Evolutionary conservation across 2,113 vertebrate genomes (phyloP).

Genomic region (Felis chaus): DNA sequence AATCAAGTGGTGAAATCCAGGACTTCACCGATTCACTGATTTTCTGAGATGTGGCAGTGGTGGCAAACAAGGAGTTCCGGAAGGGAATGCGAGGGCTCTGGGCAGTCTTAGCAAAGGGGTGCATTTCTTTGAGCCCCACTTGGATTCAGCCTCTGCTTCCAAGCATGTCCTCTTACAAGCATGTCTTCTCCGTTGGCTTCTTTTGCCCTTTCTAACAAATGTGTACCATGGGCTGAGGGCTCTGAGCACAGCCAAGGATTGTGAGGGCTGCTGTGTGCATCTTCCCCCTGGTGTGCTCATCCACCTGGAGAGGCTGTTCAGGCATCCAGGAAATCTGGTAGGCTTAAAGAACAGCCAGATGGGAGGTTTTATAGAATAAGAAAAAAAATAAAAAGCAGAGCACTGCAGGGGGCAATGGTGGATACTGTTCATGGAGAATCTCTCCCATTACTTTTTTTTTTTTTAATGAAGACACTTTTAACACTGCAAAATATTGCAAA

Average conservation of each 20-base stretch:
- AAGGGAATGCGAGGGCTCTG: neutral
- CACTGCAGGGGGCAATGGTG: neutral
- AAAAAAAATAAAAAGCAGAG: neutral
- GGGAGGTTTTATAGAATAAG: neutral
- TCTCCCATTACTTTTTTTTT: neutral
- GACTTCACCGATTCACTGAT: neutral
- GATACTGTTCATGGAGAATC: too few relatives aligned
- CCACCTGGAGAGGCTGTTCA: neutral
- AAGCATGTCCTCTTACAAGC: neutral
- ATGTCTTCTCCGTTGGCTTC: neutral
- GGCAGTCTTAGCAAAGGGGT: neutral
- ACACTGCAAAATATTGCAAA: slow-evolving; percentile 12
- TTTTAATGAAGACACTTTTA: neutral
- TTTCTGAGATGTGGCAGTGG: neutral
- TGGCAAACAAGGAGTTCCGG: neutral
- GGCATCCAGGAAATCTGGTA: neutral
- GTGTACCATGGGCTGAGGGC: neutral
- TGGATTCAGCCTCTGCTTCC: neutral
- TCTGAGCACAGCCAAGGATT: neutral
- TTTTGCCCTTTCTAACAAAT: neutral
- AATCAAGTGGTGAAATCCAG: neutral
- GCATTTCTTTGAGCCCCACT: neutral
- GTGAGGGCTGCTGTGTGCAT: neutral
- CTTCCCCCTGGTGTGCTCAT: neutral
- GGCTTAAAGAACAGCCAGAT: neutral